Percentiles rank a stretch among this genome's conserved stretches.
Conservation (phyloP, 2,113 vertebrate species). For the Anas platyrhynchos region DNA sequence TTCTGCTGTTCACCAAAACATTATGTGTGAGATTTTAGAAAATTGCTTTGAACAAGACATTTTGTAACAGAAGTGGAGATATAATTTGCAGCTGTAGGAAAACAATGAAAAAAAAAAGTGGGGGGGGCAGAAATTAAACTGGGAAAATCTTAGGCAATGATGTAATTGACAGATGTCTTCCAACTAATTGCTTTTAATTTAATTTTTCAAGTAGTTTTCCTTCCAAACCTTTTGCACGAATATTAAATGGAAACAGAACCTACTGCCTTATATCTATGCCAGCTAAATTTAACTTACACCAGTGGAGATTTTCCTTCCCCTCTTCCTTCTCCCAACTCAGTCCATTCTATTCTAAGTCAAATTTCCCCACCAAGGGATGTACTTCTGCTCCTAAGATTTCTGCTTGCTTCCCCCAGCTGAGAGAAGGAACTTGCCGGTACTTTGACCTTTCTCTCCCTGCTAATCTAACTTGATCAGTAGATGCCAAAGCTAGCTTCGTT, state of each 20-base stretch:
- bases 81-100: neutral
- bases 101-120: neutral
- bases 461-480: neutral
- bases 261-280: neutral
- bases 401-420: neutral
- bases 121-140: neutral
- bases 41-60: neutral
- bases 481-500: constrained; percentile 1
- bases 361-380: neutral
- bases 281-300: neutral
- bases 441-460: constrained; percentile 28
- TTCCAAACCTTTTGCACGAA: neutral
- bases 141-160: neutral
- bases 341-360: neutral
- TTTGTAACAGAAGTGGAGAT: neutral
- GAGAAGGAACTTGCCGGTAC: constrained; percentile 17
- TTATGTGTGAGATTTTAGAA: neutral
- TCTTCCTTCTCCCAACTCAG: neutral
- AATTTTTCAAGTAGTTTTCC: neutral
- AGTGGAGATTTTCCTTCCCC: neutral
- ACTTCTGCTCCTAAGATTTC: constrained; percentile 4
- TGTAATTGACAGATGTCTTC: neutral
- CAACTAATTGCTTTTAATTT: neutral
- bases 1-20: neutral
- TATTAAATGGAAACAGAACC: neutral